Base-by-base conservation (phyloP, 2,888 invertebrate species). In the Amphipyra berbera region DNA sequence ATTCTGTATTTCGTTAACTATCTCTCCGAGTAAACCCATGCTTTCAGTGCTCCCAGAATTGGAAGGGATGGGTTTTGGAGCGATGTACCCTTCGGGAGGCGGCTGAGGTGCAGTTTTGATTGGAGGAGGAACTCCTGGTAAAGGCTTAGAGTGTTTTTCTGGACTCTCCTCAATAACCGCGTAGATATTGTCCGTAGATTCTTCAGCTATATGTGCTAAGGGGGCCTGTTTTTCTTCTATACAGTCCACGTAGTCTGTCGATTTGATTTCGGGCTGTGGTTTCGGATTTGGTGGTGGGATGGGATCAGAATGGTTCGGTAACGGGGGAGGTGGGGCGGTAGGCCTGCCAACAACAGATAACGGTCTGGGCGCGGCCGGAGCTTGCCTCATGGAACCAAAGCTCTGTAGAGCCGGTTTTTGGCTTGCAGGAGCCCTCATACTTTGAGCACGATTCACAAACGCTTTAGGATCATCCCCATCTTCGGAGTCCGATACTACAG, bases 1-100 rank as follows among this genome's bases (percentile, higher is more conserved):
- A 79, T 97, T 97, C 80, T 98, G 97, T 81, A 98, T 98, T 89
- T 98, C 98, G 45, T 96, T 96, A 0, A 98, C 98, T 62, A 98
- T 98, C 90, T 98, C 98, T 7, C 97, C 97, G 0, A 98, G 90
- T 15, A 98, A 89, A 0, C 98, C 98, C 95, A 97, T 96, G 69
- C 96, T 97, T 62, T 97, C 97, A 10, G 95, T 93, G 66, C 96
- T 96, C 0, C 95, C 95, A 0, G 96, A 95, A 61, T 86, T 90
- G 2, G 90, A 87, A 35, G 90, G 84, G 12, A 93, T 82, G 0
- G 91, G 90, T 83, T 93, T 94, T 0, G 95, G 95, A 10, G 92
- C 85, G 46, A 92, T 91, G 56, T 96, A 95, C 0, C 95, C 92
- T 33, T 89, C 95, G 0, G 95, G 95, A 0, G 96, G 95, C 0